Percentiles rank a stretch among this genome's conserved stretches.
Conservation (phyloP, 2,888 invertebrate species). For the Epirrhoe tristata region DNA sequence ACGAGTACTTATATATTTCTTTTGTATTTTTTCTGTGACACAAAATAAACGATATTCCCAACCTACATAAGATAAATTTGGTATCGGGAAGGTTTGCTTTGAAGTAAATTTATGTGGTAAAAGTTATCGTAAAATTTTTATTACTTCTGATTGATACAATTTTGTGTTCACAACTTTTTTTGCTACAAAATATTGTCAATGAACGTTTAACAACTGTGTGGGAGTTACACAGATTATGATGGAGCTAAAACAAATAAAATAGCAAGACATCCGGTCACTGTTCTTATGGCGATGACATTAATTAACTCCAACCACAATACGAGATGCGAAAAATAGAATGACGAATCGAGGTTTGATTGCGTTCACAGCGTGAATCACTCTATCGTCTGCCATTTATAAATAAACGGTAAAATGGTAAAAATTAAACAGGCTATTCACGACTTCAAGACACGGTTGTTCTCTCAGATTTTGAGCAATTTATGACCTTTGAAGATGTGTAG, state of each 20-base stretch:
- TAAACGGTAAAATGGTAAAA: neutral
- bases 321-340: conserved; percentile 4
- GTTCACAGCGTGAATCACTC: conserved; percentile 1
- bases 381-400: conserved; percentile 3
- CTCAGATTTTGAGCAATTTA: neutral
- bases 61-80: too few species aligned
- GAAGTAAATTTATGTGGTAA: too few species aligned
- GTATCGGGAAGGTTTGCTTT: too few species aligned
- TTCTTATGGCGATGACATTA: neutral
- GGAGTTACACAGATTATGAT: neutral
- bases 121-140: too few species aligned
- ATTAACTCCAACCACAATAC: conserved; percentile 1
- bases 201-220: neutral
- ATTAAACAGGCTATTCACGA: neutral
- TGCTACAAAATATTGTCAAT: neutral
- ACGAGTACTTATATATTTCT: too few species aligned
- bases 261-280: neutral
- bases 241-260: conserved; percentile 2
- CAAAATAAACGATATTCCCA: too few species aligned
- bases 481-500: neutral
- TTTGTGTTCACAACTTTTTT: neutral
- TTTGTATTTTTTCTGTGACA: too few species aligned
- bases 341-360: conserved; percentile 4
- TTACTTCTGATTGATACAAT: neutral
- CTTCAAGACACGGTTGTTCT: neutral